Evolutionary conservation across 2,888 invertebrate species (phyloP), one percentile per base, ranked within the genome.

Genomic region (Trichopria drosophilae): DNA sequence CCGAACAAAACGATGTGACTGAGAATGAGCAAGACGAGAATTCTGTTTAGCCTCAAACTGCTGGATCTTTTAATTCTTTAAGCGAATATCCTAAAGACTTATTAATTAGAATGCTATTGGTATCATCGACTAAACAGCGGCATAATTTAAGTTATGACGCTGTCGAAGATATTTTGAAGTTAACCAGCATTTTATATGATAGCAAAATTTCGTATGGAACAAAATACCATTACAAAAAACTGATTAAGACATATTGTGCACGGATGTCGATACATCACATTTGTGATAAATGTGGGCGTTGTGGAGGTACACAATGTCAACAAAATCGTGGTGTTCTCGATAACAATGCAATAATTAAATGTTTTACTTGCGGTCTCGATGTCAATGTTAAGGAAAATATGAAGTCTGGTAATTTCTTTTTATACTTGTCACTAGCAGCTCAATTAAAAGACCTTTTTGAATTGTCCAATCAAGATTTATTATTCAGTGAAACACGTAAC

Each of bases 201-300:
- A 39, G 43, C 10, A 10, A 9, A 23, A 39, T 29, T 24, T 39
- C 39, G 10, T 39, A 44, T 15, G 4, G 24, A 43, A 19, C 44
- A 3, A 50, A 50, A n/a, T 19, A 44, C 29, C 29, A 50, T 39
- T 34, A 44, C n/a, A 44, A 43, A 23, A 43, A 50, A 36, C 43
- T 50, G 40, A 29, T 49, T n/a, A 15, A 34, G 4, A 10, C 12
- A 24, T 44, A 44, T 44, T 24, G 37, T 15, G 20, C 29, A 34
- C 40, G 20, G 20, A 43, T 26, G 22, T 16, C 44, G 35, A 26
- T 40, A 9, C 35, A 51, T 40, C 23, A 51, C 35, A 22, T 51
- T 19, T 51, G 40, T 28, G 13, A 40, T 40, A 32, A 44, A 40
- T 51, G 50, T 13, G 13, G 28, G 2, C 43, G 39, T 31, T 50